Conservation (phyloP, 35 echinoderm and acorn worm species). For the Ophioderma brevispina region DNA sequence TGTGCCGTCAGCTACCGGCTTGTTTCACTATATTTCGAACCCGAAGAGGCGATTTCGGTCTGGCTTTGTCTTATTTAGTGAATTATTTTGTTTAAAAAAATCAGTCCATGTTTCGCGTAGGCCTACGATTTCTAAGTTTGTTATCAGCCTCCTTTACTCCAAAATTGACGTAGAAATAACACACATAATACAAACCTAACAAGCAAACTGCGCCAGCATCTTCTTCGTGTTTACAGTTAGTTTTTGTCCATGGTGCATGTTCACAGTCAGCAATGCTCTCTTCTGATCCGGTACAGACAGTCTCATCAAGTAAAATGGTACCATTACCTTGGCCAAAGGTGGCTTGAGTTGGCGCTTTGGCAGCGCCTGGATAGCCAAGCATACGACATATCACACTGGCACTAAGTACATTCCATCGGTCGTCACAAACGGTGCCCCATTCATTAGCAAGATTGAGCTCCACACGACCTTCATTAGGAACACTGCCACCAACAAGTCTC, state of each 20-base stretch:
- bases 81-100: too few relatives aligned
- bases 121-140: too few relatives aligned
- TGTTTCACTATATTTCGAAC: too few relatives aligned
- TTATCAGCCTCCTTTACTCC: too few relatives aligned
- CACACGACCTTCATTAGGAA: constrained; percentile 37
- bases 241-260: not conserved
- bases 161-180: too few relatives aligned
- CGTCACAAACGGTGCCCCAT: constrained; percentile 43
- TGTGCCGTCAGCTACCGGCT: too few relatives aligned
- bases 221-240: constrained; percentile 19
- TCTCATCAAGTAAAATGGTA: constrained; percentile 11
- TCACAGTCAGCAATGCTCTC: not conserved
- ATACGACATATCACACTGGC: constrained; percentile 23
- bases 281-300: constrained; percentile 16
- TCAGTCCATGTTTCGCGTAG: too few relatives aligned
- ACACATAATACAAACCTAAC: too few relatives aligned
- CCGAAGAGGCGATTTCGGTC: too few relatives aligned
- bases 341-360: too few relatives aligned
- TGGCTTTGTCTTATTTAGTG: too few relatives aligned
- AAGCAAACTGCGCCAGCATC: constrained; percentile 54
- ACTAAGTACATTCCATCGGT: constrained; percentile 15
- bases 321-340: not conserved
- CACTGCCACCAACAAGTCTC: not conserved
- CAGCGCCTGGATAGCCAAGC: constrained; percentile 29
- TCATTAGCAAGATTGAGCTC: constrained; percentile 22